These are phyloP conservation scores for Zygaena filipendulae DNA, from an alignment of 2,888 invertebrate genomes.

Conservation along the genomic window DNA sequence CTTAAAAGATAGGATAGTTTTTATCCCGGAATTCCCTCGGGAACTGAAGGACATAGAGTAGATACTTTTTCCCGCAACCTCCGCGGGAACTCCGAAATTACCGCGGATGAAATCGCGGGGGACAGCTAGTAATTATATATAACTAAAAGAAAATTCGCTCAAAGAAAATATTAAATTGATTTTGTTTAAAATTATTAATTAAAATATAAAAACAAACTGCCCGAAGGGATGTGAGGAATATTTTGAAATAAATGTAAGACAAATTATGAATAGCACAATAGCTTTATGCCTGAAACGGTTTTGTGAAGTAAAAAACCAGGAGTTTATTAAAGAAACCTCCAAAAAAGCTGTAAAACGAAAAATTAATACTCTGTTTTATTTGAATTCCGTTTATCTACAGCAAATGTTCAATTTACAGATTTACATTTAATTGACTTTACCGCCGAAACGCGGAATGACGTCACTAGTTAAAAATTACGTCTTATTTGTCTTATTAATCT, in stretches of 20 bases:
- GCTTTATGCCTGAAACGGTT: slow-evolving; percentile 1
- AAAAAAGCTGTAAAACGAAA: background rate
- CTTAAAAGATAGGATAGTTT: too few relatives aligned
- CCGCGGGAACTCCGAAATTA: too few relatives aligned
- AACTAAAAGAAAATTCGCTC: slow-evolving; percentile 3
- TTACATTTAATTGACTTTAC: too few relatives aligned
- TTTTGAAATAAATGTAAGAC: background rate
- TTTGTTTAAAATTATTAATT: background rate
- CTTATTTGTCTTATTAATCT: too few relatives aligned
- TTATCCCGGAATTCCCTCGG: too few relatives aligned
- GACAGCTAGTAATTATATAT: slow-evolving; percentile 6
- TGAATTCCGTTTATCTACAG: background rate
- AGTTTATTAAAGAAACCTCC: slow-evolving; percentile 3
- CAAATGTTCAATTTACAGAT: too few relatives aligned
- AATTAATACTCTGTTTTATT: background rate
- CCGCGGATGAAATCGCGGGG: too few relatives aligned
- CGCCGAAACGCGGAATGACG: too few relatives aligned
- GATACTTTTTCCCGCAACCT: too few relatives aligned
- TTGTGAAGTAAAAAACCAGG: slow-evolving; percentile 1
- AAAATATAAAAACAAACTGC: background rate
- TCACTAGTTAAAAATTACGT: too few relatives aligned
- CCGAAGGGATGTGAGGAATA: slow-evolving; percentile 1
- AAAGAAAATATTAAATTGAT: slow-evolving; percentile 1
- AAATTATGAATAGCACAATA: slow-evolving; percentile 1
- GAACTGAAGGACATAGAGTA: too few relatives aligned